Evolutionary conservation across 2,888 invertebrate species (phyloP), one percentile per base, ranked within the genome.

Genomic region (Amphipyra berbera): DNA sequence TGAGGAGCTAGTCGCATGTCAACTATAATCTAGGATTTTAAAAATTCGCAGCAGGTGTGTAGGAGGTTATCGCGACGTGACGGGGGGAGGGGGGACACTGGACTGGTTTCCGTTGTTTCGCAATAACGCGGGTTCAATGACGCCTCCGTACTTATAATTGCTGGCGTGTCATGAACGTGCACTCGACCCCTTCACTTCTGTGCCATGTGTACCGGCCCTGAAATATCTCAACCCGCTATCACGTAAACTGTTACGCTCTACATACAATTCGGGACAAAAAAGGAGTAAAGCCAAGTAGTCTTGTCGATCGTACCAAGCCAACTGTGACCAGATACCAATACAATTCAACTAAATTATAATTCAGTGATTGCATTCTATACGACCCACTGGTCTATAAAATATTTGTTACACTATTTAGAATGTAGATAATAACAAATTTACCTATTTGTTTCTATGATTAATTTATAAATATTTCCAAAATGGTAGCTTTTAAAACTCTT

Each of bases 21-120:
- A 92, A 93, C 89, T 90, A 93, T 92, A 85, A 94, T 93, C 94
- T 93, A 94, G 92, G 93, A 92, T 90, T 93, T 92, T 93, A 90
- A 91, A 92, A 92, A 94, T 94, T 94, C 94, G 91, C 90, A 87
- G 90, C 94, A 94, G 93, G 94, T 94, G 91, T 88, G 80, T 74
- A 69, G 78, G 81, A 67, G 76, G 68, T 72, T 77, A 63, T 71
- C 61, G 82, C 63, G 58, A 56, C 45, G 79, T 52, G 73, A 50
- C 76, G 59, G 66, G 71, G 78, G 77, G 71, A 27, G 55, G 54
- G 63, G 71, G 68, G 71, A 65, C 81, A 79, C 86, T 91, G 92
- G 90, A 92, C 94, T 92, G 91, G 94, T 94, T 94, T 95, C 94
- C 94, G 94, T 94, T 95, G 94, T 94, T 94, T 95, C 93, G 94